phyloP scores from a whole-genome alignment of 2,888 invertebrate species.

The Eurois occulta region DNA sequence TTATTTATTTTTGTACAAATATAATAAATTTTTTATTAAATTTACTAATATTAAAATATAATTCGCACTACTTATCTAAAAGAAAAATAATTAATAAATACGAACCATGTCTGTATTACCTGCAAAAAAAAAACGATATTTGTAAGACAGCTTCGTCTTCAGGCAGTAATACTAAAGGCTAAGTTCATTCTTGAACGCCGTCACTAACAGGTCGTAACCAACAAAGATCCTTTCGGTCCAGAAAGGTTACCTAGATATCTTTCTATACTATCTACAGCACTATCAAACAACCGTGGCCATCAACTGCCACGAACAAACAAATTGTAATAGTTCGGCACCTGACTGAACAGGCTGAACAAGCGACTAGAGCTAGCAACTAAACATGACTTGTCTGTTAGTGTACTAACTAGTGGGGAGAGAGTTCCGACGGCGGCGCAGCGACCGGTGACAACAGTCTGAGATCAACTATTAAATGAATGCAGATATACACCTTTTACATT shows the following conservation, averaged over 20 bases:
- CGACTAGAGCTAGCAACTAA: neutral
- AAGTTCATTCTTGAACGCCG: neutral
- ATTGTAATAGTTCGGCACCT: neutral
- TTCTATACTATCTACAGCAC: too few relatives aligned
- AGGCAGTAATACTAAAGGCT: neutral
- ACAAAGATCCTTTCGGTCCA: neutral
- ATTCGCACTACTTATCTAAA: neutral
- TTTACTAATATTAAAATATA: neutral
- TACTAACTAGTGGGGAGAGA: neutral
- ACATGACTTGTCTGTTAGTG: neutral
- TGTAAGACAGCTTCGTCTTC: neutral
- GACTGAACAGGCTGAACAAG: neutral
- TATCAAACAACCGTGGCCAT: neutral
- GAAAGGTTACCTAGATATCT: too few relatives aligned
- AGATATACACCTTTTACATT: too few relatives aligned
- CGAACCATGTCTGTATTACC: neutral
- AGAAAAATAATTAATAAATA: neutral
- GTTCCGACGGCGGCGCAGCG: too few relatives aligned
- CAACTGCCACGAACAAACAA: neutral
- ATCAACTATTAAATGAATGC: neutral
- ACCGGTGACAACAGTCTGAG: neutral
- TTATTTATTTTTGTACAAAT: slow-evolving; percentile 82
- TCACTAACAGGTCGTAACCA: neutral
- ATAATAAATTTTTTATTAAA: slow-evolving; percentile 48
- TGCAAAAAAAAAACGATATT: neutral